These are phyloP conservation scores for Petroica traversi DNA, from an alignment of 2,113 vertebrate species.

Conservation along the genomic window DNA sequence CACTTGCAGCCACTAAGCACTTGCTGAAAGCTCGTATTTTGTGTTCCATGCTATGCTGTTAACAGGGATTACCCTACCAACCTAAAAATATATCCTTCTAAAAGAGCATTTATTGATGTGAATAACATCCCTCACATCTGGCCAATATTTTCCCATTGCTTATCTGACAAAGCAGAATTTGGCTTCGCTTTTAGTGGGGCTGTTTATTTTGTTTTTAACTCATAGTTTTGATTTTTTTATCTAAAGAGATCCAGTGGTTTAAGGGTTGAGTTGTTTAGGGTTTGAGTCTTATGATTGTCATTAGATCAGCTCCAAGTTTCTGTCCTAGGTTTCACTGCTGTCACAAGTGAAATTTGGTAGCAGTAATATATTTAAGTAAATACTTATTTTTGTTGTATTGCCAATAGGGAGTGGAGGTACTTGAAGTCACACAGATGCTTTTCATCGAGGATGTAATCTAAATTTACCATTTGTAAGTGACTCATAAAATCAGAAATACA, in stretches of 20 bases:
- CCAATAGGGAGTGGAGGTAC: not conserved
- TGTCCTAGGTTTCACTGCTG: not conserved
- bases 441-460: accelerated
- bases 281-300: not conserved
- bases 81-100: not conserved
- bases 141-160: not conserved
- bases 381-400: not conserved
- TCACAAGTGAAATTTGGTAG: not conserved
- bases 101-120: not conserved
- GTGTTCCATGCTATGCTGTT: not conserved
- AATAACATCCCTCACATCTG: accelerated
- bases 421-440: not conserved
- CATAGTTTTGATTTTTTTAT: not conserved
- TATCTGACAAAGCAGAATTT: not conserved
- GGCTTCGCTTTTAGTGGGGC: not conserved
- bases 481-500: not conserved
- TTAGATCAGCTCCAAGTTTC: not conserved
- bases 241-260: not conserved
- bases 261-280: not conserved
- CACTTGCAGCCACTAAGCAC: not conserved
- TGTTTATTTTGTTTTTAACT: not conserved
- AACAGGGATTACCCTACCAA: not conserved
- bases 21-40: not conserved
- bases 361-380: not conserved
- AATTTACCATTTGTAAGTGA: not conserved